phyloP scores from a whole-genome alignment of 1,140 invertebrate species.

The Rhynchophorus ferrugineus region DNA sequence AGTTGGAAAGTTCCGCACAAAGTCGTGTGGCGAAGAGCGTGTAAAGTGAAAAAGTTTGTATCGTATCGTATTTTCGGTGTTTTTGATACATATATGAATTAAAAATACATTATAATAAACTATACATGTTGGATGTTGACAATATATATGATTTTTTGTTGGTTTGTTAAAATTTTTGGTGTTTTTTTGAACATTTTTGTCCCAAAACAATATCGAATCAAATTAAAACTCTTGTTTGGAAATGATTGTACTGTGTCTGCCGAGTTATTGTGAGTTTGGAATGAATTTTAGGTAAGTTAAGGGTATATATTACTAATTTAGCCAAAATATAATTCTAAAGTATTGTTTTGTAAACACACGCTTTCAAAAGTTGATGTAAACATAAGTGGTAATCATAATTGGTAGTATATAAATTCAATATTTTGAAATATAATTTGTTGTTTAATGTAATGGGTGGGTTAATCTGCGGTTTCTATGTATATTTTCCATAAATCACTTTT shows the following conservation, averaged over 20 bases:
- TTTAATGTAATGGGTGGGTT: too few species aligned
- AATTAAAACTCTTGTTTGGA: not conserved
- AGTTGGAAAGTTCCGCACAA: not conserved
- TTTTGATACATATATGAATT: constrained; percentile 4
- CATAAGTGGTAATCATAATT: too few species aligned
- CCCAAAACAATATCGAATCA: not conserved
- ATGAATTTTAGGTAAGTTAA: constrained; percentile 2
- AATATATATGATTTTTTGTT: not conserved
- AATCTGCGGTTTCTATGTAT: too few species aligned
- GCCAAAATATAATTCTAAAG: not conserved
- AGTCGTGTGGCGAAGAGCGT: not conserved
- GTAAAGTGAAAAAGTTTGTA: not conserved
- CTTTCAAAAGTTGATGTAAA: too few species aligned
- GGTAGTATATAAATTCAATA: too few species aligned
- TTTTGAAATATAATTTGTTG: too few species aligned
- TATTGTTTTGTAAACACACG: not conserved
- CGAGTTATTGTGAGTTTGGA: not conserved
- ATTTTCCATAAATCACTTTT: too few species aligned
- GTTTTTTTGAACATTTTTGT: constrained; percentile 1
- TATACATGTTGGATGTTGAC: not conserved
- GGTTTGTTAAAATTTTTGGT: not conserved
- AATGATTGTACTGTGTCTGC: constrained; percentile 1
- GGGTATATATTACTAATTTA: not conserved
- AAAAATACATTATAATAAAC: not conserved
- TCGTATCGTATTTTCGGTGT: not conserved